Evolutionary conservation across 2,113 vertebrate species (phyloP).

Genomic region (Dicrurus megarhynchus): DNA sequence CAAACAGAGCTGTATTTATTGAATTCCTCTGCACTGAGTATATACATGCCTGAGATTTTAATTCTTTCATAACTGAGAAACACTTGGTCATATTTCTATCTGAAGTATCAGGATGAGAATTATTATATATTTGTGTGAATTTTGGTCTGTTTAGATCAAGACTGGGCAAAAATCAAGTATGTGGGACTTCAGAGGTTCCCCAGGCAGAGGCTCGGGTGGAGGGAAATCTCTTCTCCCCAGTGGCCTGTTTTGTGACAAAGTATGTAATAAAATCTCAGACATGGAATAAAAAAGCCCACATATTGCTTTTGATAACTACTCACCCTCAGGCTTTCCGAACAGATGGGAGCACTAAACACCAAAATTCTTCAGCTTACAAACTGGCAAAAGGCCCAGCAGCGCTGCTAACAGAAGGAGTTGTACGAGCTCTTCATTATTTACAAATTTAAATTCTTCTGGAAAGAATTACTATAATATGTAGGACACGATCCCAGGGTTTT

Average conservation of each 20-base stretch:
- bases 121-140: not conserved
- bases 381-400: slow-evolving; percentile 58
- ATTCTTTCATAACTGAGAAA: slow-evolving; percentile 14
- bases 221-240: slow-evolving; percentile 34
- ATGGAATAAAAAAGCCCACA: slow-evolving; percentile 45
- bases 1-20: slow-evolving; percentile 44
- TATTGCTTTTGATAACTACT: slow-evolving; percentile 64
- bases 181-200: not conserved
- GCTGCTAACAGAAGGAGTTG: slow-evolving; percentile 54
- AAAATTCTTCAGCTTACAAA: slow-evolving; percentile 65
- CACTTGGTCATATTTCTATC: not conserved
- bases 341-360: slow-evolving; percentile 70
- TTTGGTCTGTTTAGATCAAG: not conserved
- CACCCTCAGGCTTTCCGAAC: slow-evolving; percentile 53
- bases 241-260: slow-evolving; percentile 58
- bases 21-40: slow-evolving; percentile 22
- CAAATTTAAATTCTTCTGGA: slow-evolving; percentile 68
- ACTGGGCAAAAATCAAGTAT: not conserved
- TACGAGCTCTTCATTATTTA: slow-evolving; percentile 64
- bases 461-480: slow-evolving; percentile 64
- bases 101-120: not conserved
- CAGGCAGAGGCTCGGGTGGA: not conserved
- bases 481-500: slow-evolving; percentile 65
- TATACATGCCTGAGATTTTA: slow-evolving; percentile 32
- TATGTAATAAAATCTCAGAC: slow-evolving; percentile 58